phyloP scores from a whole-genome alignment of 2,113 vertebrate species.

The Pseudonaja textilis region DNA sequence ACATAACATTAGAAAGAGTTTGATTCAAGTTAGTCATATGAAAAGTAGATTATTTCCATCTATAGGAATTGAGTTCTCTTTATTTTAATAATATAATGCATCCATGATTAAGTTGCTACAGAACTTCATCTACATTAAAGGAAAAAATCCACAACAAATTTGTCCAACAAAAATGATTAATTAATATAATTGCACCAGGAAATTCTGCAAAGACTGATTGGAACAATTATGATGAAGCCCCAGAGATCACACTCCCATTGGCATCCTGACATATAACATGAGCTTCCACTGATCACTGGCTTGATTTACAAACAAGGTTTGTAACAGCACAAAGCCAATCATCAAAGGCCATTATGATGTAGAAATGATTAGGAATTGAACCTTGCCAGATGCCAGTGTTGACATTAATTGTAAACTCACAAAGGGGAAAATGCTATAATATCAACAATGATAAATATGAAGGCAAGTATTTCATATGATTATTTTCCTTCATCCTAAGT shows the following conservation, averaged over 20 bases:
- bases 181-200: neutral
- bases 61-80: too few species aligned
- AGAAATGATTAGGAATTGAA: neutral
- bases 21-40: too few species aligned
- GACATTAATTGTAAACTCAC: neutral
- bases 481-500: neutral
- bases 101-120: neutral
- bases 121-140: neutral
- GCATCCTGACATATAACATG: neutral
- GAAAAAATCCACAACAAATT: neutral
- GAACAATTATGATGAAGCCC: too few species aligned
- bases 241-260: neutral
- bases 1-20: too few species aligned
- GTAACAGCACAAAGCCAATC: neutral
- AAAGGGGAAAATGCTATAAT: neutral
- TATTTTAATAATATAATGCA: too few species aligned
- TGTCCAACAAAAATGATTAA: neutral
- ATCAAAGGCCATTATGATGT: neutral
- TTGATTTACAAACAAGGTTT: neutral
- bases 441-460: neutral
- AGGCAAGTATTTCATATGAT: neutral
- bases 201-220: neutral
- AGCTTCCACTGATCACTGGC: neutral
- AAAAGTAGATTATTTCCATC: too few species aligned
- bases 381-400: neutral